phyloP scores from a whole-genome alignment of 2,888 invertebrate species.

The Isoperla grammatica region DNA sequence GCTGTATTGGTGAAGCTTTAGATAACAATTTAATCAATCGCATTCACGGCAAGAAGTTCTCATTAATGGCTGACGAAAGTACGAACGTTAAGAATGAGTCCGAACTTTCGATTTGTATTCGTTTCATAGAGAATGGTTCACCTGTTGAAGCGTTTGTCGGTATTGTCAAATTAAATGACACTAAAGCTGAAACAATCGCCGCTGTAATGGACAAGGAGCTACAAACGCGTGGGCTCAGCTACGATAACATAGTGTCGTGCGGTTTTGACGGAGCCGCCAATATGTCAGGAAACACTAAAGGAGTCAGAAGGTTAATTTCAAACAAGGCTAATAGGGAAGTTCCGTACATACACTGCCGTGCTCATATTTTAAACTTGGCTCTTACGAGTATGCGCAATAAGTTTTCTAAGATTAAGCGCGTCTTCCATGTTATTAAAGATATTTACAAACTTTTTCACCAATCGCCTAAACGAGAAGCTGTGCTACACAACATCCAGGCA shows the following conservation, averaged over 20 bases:
- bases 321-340: background rate
- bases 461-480: background rate
- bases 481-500: background rate
- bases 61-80: background rate
- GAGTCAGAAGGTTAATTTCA: background rate
- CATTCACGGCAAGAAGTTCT: background rate
- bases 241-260: background rate
- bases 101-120: background rate
- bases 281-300: background rate
- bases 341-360: background rate
- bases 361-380: background rate
- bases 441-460: background rate
- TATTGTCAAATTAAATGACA: background rate
- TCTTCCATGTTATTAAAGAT: too few relatives aligned
- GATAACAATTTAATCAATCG: background rate
- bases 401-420: background rate
- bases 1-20: background rate
- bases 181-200: background rate
- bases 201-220: background rate
- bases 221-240: background rate
- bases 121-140: background rate
- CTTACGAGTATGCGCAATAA: background rate
- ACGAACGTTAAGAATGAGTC: too few relatives aligned
- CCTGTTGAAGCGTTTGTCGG: background rate
- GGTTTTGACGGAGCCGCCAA: background rate